A percentile compares a stretch with the other conserved stretches of the same genome.
phyloP scores from a whole-genome alignment of 1,140 invertebrate genomes.

The Drosophila arawakana region DNA sequence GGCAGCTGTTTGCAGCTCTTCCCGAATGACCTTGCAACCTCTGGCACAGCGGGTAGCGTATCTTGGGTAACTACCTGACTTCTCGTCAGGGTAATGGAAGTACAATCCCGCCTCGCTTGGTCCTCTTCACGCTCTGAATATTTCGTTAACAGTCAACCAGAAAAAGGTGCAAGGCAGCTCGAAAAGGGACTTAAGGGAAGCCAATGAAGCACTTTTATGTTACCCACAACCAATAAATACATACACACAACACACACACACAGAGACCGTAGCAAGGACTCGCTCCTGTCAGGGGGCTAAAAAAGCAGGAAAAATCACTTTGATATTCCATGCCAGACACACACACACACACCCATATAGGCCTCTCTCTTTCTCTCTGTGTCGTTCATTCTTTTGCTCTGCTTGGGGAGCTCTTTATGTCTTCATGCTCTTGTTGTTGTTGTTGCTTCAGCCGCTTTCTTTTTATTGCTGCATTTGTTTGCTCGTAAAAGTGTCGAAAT shows the following conservation, averaged over 20 bases:
- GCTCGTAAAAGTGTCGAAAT: slow-evolving; percentile 79
- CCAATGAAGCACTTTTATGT: slow-evolving; percentile 17
- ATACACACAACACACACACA: not conserved
- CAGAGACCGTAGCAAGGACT: slow-evolving; percentile 17
- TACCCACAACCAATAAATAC: slow-evolving; percentile 30
- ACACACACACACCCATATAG: no score
- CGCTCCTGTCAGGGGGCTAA: slow-evolving; percentile 14
- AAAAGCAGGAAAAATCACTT: slow-evolving; percentile 28
- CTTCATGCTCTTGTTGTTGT: slow-evolving; percentile 5
- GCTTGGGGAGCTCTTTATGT: not conserved
- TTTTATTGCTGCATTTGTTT: slow-evolving; percentile 76
- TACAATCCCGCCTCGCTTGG: not conserved
- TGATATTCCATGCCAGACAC: slow-evolving; percentile 21
- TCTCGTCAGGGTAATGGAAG: slow-evolving; percentile 14
- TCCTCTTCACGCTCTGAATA: slow-evolving; percentile 68
- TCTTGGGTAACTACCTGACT: slow-evolving; percentile 45
- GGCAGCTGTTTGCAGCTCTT: slow-evolving; percentile 40
- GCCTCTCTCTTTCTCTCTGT: not conserved
- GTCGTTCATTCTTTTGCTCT: not conserved
- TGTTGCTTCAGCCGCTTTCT: slow-evolving; percentile 43
- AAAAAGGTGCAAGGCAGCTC: slow-evolving; percentile 56
- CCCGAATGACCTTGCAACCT: slow-evolving; percentile 35
- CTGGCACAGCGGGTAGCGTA: slow-evolving; percentile 25
- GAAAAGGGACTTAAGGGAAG: not conserved
- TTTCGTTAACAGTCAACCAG: slow-evolving; percentile 70